Evolutionary conservation across 1,140 invertebrate genomes (phyloP).

Genomic region (Pantala flavescens): DNA sequence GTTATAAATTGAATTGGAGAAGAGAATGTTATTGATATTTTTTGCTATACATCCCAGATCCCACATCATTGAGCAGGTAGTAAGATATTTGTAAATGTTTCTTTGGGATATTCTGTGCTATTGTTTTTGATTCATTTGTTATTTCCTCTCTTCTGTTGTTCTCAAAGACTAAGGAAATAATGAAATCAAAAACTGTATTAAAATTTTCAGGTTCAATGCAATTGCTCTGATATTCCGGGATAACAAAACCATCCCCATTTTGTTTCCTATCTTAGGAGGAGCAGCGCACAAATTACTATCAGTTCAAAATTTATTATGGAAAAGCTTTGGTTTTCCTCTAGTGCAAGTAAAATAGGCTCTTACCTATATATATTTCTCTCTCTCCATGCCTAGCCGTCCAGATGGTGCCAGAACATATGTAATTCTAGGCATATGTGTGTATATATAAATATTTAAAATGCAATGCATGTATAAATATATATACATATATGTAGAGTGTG

Average conservation of each 20-base stretch:
- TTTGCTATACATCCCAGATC: too few relatives aligned
- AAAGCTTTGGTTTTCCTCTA: not conserved
- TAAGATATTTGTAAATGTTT: not conserved
- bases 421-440: slow-evolving; percentile 1
- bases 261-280: not conserved
- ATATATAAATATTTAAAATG: not conserved
- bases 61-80: too few relatives aligned
- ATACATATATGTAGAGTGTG: slow-evolving; percentile 2
- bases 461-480: not conserved
- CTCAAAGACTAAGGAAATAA: too few relatives aligned
- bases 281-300: not conserved
- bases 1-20: not conserved
- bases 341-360: not conserved
- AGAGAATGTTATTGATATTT: not conserved
- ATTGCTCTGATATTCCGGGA: not conserved
- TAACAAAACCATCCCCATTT: not conserved
- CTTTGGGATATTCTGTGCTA: not conserved
- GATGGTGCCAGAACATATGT: slow-evolving; percentile 8
- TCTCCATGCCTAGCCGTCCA: slow-evolving; percentile 2
- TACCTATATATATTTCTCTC: not conserved
- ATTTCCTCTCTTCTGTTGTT: not conserved
- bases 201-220: not conserved
- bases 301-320: not conserved
- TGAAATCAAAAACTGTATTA: too few relatives aligned
- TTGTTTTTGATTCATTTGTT: not conserved